Evolutionary conservation across 2,797 vertebrate genomes (phyloP).

Genomic region (Darevskia nairensis): DNA sequence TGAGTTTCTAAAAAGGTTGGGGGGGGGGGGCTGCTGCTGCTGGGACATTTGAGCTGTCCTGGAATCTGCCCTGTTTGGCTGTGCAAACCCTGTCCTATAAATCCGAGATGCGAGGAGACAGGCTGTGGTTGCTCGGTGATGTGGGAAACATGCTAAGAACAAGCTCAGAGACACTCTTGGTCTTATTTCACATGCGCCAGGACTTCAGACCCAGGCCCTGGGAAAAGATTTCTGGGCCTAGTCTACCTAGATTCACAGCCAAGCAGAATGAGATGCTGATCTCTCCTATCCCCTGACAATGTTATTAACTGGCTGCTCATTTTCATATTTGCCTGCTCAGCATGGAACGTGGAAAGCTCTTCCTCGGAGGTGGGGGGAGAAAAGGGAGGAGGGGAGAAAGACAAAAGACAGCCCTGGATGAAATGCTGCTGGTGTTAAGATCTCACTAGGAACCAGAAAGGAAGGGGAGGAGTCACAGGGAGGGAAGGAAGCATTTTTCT

Average conservation of each 20-base stretch:
- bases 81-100: neutral
- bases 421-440: neutral
- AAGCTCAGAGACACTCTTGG: neutral
- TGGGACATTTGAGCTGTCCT: neutral
- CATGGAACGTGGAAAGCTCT: neutral
- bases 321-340: neutral
- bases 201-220: neutral
- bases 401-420: neutral
- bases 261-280: neutral
- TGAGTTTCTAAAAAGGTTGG: no score
- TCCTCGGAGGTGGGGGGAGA: neutral
- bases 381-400: no score
- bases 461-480: no score
- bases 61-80: neutral
- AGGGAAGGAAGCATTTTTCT: neutral
- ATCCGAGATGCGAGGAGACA: neutral
- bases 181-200: neutral
- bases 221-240: neutral
- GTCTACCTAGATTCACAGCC: neutral
- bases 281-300: neutral
- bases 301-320: neutral
- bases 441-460: neutral
- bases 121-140: neutral
- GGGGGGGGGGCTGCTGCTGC: no score
- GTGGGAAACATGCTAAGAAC: neutral